These are phyloP conservation scores for Cistogaster globosa DNA, from an alignment of 2,888 invertebrate species.

Conservation along the genomic window DNA sequence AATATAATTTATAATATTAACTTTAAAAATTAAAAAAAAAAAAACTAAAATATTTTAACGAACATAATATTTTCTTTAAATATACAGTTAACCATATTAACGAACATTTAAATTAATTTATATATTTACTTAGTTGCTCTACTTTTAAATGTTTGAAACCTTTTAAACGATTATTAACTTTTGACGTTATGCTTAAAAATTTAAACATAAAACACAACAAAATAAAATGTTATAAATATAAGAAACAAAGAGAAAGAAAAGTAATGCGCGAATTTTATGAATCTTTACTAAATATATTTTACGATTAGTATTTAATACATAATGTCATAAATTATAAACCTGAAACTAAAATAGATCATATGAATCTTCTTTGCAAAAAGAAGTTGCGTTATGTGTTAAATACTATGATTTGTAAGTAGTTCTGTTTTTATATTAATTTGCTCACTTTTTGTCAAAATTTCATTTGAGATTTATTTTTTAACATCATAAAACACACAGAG, in stretches of 20 bases:
- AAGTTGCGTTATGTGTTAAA: conserved; percentile 37
- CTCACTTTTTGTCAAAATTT: conserved; percentile 41
- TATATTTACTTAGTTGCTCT: conserved; percentile 43
- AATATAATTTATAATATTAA: conserved; percentile 25
- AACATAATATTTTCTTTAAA: conserved; percentile 50
- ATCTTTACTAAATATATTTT: not conserved
- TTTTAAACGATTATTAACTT: conserved; percentile 59
- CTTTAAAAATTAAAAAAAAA: conserved; percentile 10
- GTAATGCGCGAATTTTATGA: conserved; percentile 43
- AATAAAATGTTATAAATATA: conserved; percentile 48
- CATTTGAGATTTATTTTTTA: conserved; percentile 55
- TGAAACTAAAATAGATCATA: not conserved
- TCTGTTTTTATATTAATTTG: conserved; percentile 15
- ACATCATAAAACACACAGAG: conserved; percentile 20
- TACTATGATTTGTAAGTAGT: conserved; percentile 7
- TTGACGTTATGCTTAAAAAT: conserved; percentile 29
- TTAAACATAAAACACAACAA: conserved; percentile 29
- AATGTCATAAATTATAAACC: conserved; percentile 18
- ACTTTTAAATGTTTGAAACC: conserved; percentile 41
- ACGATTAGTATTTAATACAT: conserved; percentile 34
- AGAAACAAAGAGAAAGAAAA: conserved; percentile 37
- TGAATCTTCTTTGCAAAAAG: not conserved
- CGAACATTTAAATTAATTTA: conserved; percentile 42
- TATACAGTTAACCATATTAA: conserved; percentile 55
- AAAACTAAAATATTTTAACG: conserved; percentile 51